phyloP scores from a whole-genome alignment of 2,888 invertebrate genomes.

The Nomada fabriciana region DNA sequence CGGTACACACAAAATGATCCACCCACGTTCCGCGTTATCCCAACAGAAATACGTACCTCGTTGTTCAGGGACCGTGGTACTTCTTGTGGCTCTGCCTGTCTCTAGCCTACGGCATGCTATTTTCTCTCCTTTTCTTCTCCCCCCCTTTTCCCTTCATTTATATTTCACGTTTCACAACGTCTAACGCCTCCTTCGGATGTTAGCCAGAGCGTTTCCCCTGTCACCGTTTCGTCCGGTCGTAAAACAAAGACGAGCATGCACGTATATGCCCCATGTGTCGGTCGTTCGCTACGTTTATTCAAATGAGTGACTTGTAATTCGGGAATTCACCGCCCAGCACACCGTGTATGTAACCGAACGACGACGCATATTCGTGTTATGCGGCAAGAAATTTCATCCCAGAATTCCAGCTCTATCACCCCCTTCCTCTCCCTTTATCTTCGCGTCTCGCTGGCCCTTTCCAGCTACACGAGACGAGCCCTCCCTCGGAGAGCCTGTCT shows the following conservation, averaged over 20 bases:
- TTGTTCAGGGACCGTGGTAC: conserved; percentile 43
- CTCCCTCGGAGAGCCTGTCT: conserved; percentile 28
- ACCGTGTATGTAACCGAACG: conserved; percentile 49
- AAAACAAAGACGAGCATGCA: conserved; percentile 60
- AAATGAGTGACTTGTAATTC: conserved; percentile 77
- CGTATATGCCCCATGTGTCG: conserved; percentile 36
- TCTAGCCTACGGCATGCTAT: not conserved
- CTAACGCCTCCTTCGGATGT: conserved; percentile 65
- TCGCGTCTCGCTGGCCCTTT: conserved; percentile 25
- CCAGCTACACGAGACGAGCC: conserved; percentile 18
- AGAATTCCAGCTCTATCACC: conserved; percentile 44
- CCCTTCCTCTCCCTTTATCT: conserved; percentile 1
- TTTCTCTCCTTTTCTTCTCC: not conserved
- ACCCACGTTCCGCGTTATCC: conserved; percentile 63
- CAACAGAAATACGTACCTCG: conserved; percentile 55
- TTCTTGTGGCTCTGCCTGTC: conserved; percentile 47
- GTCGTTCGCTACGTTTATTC: conserved; percentile 75
- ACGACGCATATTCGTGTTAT: conserved; percentile 51
- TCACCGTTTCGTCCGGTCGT: conserved; percentile 52
- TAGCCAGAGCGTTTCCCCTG: conserved; percentile 43
- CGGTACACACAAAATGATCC: conserved; percentile 56
- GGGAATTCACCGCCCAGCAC: conserved; percentile 70
- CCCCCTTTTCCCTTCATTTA: conserved; percentile 50
- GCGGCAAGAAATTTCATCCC: conserved; percentile 62
- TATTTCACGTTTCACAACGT: conserved; percentile 61